Evolutionary conservation across 2,113 vertebrate species (phyloP).

Genomic region (Rhynchopsitta pachyrhyncha): DNA sequence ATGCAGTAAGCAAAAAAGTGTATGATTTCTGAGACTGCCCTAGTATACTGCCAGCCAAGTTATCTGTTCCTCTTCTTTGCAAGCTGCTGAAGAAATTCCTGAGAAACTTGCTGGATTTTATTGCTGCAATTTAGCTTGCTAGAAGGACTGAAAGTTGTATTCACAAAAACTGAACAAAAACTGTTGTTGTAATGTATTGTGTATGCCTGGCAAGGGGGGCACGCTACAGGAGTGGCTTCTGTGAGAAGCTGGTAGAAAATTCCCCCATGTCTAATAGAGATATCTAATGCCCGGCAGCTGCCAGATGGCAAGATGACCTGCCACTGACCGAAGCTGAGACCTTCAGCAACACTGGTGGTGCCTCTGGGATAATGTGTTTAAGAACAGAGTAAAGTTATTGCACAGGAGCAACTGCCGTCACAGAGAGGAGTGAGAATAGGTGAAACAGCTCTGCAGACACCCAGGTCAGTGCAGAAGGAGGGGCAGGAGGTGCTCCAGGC

Average conservation of each 20-base stretch:
- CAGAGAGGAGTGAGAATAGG: background rate
- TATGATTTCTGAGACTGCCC: background rate
- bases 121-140: background rate
- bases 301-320: background rate
- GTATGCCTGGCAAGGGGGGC: background rate
- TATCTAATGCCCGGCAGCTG: background rate
- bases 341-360: background rate
- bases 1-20: background rate
- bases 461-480: background rate
- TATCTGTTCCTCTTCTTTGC: background rate
- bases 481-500: background rate
- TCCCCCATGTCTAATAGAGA: background rate
- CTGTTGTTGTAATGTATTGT: background rate
- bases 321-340: background rate
- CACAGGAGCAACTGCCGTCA: background rate
- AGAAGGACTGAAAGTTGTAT: background rate
- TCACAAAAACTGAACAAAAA: background rate
- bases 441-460: background rate
- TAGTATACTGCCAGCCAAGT: background rate
- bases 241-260: background rate
- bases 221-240: background rate
- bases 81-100: background rate
- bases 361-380: background rate
- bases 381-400: background rate
- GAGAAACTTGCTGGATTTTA: background rate